Percentiles rank a stretch among this genome's conserved stretches.
Conservation (phyloP, 2,797 vertebrate species). For the Moxostoma hubbsi region DNA sequence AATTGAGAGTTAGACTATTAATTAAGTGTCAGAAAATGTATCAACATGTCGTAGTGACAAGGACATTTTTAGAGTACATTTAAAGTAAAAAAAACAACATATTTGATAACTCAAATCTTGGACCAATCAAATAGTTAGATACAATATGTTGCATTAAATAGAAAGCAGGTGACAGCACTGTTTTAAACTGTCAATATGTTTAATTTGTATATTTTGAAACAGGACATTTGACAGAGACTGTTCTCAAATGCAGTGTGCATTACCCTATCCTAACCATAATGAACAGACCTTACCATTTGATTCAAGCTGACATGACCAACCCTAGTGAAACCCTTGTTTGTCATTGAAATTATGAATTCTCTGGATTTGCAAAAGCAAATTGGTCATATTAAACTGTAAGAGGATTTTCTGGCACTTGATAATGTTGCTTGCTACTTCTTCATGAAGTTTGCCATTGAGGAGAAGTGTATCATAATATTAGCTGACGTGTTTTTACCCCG, state of each 20-base stretch:
- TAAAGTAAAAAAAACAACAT: neutral
- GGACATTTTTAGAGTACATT: neutral
- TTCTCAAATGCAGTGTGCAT: neutral
- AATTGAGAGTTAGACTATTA: neutral
- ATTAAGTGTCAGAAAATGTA: neutral
- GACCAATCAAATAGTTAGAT: neutral
- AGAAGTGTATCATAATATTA: slow-evolving; percentile 65
- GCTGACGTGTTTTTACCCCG: neutral
- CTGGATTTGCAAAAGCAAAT: neutral
- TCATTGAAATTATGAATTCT: neutral
- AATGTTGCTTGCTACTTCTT: too few species aligned
- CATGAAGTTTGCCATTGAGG: slow-evolving; percentile 35
- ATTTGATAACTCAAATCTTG: too few species aligned
- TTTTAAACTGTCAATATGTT: too few species aligned
- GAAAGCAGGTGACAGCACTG: too few species aligned
- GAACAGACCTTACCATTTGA: neutral
- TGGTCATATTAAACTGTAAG: too few species aligned
- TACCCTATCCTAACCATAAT: neutral
- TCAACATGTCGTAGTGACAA: neutral
- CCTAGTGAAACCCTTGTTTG: neutral
- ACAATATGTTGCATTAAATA: too few species aligned
- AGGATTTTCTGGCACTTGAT: too few species aligned
- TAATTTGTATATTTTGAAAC: neutral
- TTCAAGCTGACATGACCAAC: neutral
- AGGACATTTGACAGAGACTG: neutral